Conservation (phyloP, 2,113 vertebrate genomes). For the Burhinus bistriatus region DNA sequence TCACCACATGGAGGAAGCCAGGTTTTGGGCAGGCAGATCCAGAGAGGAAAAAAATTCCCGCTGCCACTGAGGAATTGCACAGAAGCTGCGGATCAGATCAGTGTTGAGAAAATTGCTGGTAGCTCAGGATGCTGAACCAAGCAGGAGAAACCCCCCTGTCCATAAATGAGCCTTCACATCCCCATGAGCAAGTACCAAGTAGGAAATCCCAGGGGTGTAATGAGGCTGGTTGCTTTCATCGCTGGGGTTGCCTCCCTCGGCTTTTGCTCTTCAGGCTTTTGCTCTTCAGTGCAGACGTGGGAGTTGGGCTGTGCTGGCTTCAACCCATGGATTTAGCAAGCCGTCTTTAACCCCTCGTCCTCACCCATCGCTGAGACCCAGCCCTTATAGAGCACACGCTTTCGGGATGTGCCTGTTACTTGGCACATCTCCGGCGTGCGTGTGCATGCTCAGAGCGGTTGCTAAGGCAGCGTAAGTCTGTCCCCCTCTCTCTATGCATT, state of each 20-base stretch:
- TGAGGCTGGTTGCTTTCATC: not conserved
- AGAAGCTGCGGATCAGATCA: not conserved
- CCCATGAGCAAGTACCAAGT: not conserved
- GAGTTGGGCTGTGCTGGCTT: not conserved
- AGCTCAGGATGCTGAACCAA: not conserved
- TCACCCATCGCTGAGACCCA: not conserved
- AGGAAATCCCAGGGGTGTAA: not conserved
- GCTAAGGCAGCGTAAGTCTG: not conserved
- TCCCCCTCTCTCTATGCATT: not conserved
- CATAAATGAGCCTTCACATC: not conserved
- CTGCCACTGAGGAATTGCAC: not conserved
- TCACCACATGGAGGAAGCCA: not conserved
- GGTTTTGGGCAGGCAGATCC: not conserved
- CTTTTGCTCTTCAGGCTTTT: not conserved
- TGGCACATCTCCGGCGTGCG: fast-evolving
- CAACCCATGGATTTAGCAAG: not conserved
- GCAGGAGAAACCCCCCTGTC: not conserved
- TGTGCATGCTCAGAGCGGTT: not conserved
- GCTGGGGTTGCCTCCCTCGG: not conserved
- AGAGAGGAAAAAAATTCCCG: fast-evolving
- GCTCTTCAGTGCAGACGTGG: not conserved
- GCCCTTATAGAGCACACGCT: not conserved
- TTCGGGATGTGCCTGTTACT: not conserved
- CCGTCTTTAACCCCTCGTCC: not conserved
- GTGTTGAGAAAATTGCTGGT: not conserved